Base-by-base conservation (phyloP, 2,113 vertebrate genomes). In the Monopterus albus region DNA sequence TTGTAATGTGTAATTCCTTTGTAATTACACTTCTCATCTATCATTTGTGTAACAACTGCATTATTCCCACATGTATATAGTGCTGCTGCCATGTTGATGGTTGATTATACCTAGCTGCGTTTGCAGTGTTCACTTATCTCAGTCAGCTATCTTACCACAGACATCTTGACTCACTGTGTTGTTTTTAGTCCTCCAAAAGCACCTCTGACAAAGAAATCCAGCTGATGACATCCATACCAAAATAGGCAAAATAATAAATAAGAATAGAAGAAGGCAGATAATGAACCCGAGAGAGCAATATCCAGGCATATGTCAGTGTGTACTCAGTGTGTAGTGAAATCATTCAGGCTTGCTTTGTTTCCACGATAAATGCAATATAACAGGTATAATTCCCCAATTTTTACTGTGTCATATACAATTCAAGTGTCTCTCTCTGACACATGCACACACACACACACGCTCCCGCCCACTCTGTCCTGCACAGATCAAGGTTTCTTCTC, bases 101-200 rank as follows among this genome's bases (percentile, higher is more conserved):
- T 29, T 67, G 49, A 75, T 69, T 69, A 21, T 42, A 62, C 84
- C 81, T 53, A 5, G 56, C 65, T 63, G 64, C 13, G 74, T 67
- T 57, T 66, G 50, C 50, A 36, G 36, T 15, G 18, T 45, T 74
- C 38, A n/a, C 35, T 59, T 59, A 71, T 81, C 52, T 70, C 8
- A 4, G 35, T 66, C 45, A 66, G 79, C 73, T 79, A 68, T 89
- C 63, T 69, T n/a, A 72, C 42, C 39, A n/a, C 70, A 62, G 49
- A 75, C 58, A 49, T 62, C 50, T 51, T 40, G 7, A 39, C 63
- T 36, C 57, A 17, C 58, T 69, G 46, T 20, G 60, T 72, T 74
- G 59, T 71, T 82, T 66, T 72, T 60, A n/a, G 47, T 68, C 57
- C 40, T 40, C 55, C 72, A 46, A 58, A 50, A 84, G 23, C 72